Base-by-base conservation (phyloP, 2,888 invertebrate genomes). In the Megamerina dolium region DNA sequence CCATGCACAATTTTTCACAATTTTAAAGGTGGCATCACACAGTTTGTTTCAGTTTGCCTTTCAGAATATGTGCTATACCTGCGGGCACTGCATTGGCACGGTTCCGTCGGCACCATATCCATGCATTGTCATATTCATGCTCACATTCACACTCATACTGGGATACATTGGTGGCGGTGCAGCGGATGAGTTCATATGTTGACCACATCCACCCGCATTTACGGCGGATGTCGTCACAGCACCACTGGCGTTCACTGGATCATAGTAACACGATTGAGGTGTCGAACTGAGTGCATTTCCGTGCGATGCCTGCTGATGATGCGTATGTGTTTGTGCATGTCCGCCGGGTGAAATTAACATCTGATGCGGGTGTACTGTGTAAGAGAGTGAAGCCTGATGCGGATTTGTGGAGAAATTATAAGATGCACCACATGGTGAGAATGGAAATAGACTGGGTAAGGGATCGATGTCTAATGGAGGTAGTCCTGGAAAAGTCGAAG, bases 111-210 rank as follows among this genome's bases (percentile, higher is more conserved):
- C 55, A 60, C 72, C 61, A 56, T 83, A 83, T 2, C 83, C 83
- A 53, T 91, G 91, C 86, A 94, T 93, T 44, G 94, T 94, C 94
- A 95, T 95, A 70, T 93, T 94, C 94, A 95, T 95, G 57, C 66
- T 71, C 32, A 95, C 92, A 65, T 95, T 95, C 53, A 95, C 93
- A 61, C 90, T 91, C 94, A 95, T 94, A 60, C 91, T 87, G 45
- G 93, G 91, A 67, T 89, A 89, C 51, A 85, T 77, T 0, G 81
- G 70, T 3, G 72, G 68, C 3, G 62, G 55, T 32, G 38, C 42
- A 9, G 43, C 37, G 14, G 32, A 29, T 12, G 51, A 30, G 35
- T 30, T 46, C 43, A 50, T 49, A 32, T 54, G 54, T 37, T 55
- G 55, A 32, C 43, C 46, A 46, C 53, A 54, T 1, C 51, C 21